A percentile compares a stretch with the other conserved stretches of the same genome.
Evolutionary conservation across 2,113 vertebrate genomes (phyloP).

Genomic region (Stegostoma tigrinum): DNA sequence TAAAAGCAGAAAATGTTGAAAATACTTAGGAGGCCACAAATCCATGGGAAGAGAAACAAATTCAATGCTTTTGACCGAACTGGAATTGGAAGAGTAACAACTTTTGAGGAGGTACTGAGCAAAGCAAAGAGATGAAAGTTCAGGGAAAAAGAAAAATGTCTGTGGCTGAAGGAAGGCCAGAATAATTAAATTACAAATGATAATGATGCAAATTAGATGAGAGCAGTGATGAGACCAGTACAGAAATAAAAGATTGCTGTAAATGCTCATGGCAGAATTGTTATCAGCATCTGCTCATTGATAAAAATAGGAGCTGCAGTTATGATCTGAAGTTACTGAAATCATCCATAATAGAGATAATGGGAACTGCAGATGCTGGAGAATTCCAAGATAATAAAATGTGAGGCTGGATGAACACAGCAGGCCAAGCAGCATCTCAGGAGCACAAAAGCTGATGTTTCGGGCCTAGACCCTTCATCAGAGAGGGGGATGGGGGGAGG

Average conservation of each 20-base stretch:
- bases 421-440: too few species aligned
- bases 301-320: neutral
- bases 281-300: neutral
- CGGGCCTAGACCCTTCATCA: too few species aligned
- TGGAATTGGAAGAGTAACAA: neutral
- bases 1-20: neutral
- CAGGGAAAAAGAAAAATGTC: neutral
- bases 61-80: neutral
- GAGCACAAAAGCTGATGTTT: too few species aligned
- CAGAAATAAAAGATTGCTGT: neutral
- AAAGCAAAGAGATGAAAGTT: neutral
- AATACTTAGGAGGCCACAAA: neutral
- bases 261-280: neutral
- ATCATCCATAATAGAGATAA: too few species aligned
- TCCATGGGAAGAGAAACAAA: neutral
- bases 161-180: neutral
- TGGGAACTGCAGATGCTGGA: too few species aligned
- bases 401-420: too few species aligned
- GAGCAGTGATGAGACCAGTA: neutral
- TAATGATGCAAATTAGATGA: too few species aligned
- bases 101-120: neutral
- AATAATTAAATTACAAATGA: neutral
- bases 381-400: too few species aligned
- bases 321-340: neutral
- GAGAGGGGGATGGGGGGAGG: too few species aligned